Evolutionary conservation across 2,113 vertebrate genomes (phyloP).

Genomic region (Gallinago jamesoni): DNA sequence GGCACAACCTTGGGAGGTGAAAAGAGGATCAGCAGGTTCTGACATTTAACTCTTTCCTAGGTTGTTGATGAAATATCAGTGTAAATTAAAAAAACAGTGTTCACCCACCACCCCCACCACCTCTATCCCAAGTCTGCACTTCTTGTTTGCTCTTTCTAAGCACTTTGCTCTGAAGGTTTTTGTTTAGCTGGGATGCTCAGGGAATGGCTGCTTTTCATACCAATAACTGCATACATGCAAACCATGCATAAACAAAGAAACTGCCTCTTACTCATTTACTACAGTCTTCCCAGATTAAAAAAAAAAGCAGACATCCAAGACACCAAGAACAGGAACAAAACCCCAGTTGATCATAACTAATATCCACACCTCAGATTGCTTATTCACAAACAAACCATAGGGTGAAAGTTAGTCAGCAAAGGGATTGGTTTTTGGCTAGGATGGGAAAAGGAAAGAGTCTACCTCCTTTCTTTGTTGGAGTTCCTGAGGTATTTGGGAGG

Average conservation of each 20-base stretch:
- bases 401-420: background rate
- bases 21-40: background rate
- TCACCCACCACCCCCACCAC: background rate
- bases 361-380: background rate
- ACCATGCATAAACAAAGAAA: background rate
- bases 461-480: background rate
- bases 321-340: background rate
- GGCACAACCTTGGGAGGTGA: background rate
- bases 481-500: background rate
- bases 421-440: background rate
- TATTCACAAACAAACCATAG: background rate
- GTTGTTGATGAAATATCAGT: background rate
- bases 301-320: background rate
- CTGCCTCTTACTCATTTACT: background rate
- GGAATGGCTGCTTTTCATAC: background rate
- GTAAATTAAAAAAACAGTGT: background rate
- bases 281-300: background rate
- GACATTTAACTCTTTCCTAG: background rate
- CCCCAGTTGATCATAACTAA: background rate
- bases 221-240: background rate
- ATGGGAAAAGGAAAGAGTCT: background rate
- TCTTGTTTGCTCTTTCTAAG: background rate
- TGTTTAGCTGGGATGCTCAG: background rate
- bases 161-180: background rate
- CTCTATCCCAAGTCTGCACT: background rate